These are phyloP conservation scores for Pseudococcus jackbeardsleyi DNA, from an alignment of 2,888 invertebrate species.

Conservation along the genomic window DNA sequence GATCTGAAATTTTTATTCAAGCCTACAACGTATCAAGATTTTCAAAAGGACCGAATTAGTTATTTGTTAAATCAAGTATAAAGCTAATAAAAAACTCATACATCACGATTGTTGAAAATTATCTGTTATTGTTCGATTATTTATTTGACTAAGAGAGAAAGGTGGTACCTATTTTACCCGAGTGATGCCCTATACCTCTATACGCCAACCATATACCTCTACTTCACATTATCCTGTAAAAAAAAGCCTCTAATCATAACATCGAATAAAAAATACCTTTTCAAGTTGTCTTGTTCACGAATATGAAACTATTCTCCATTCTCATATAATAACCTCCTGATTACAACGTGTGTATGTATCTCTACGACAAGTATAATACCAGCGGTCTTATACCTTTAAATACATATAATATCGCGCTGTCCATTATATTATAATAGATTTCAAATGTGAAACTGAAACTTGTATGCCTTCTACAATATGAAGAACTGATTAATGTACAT, in stretches of 20 bases:
- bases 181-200: neutral
- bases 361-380: neutral
- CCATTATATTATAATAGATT: slow-evolving; percentile 11
- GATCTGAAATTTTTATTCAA: slow-evolving; percentile 3
- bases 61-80: slow-evolving; percentile 55
- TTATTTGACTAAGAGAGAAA: slow-evolving; percentile 53
- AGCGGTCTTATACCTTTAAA: neutral
- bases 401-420: neutral
- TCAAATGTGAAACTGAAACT: neutral
- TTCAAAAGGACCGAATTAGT: slow-evolving; percentile 49
- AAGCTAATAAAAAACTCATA: slow-evolving; percentile 61
- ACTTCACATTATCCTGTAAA: slow-evolving; percentile 40
- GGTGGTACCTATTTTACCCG: slow-evolving; percentile 32
- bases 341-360: slow-evolving; percentile 1
- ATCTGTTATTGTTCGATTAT: slow-evolving; percentile 63
- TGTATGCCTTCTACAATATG: neutral
- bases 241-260: slow-evolving; percentile 47
- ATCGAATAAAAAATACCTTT: slow-evolving; percentile 13
- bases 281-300: slow-evolving; percentile 41
- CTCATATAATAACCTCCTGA: slow-evolving; percentile 16
- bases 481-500: slow-evolving; percentile 48
- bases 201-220: neutral
- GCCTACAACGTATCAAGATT: slow-evolving; percentile 29
- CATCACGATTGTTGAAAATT: slow-evolving; percentile 60
- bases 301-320: slow-evolving; percentile 26